A percentile compares a stretch with the other conserved stretches of the same genome.
phyloP scores from a whole-genome alignment of 2,888 invertebrate species.

The Autographa pulchrina region DNA sequence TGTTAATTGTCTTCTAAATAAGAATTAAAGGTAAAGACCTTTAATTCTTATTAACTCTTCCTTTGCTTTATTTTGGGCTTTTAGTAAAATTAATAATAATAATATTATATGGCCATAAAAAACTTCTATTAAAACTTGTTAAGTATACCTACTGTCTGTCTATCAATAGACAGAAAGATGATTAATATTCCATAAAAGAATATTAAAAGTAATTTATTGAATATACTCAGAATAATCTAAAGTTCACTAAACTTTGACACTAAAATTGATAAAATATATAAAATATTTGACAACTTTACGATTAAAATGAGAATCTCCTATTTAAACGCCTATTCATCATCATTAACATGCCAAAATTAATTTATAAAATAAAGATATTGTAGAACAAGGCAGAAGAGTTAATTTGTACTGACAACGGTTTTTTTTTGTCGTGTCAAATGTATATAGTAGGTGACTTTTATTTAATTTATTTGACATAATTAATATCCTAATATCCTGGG shows the following conservation, averaged over 20 bases:
- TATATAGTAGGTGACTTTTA: not conserved
- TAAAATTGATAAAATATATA: constrained; percentile 20
- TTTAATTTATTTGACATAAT: too few relatives aligned
- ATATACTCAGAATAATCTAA: not conserved
- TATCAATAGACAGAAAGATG: not conserved
- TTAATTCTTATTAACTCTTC: too few relatives aligned
- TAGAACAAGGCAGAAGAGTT: constrained; percentile 10
- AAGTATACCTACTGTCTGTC: too few relatives aligned
- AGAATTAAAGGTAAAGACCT: too few relatives aligned
- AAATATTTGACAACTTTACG: not conserved
- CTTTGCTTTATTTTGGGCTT: too few relatives aligned
- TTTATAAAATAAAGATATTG: constrained; percentile 9
- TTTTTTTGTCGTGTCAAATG: not conserved
- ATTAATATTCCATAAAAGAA: not conserved
- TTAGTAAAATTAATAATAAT: too few relatives aligned
- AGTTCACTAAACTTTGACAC: constrained; percentile 24
- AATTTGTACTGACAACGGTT: constrained; percentile 1
- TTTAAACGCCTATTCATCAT: constrained; percentile 9
- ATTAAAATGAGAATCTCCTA: not conserved
- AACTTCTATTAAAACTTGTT: too few relatives aligned
- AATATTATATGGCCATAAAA: too few relatives aligned
- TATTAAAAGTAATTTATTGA: not conserved
- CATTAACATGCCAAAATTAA: constrained; percentile 15
- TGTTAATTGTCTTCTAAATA: too few relatives aligned
- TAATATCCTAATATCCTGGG: too few relatives aligned